These are phyloP conservation scores for Mastacembelus armatus DNA, from an alignment of 2,797 vertebrate genomes.

Conservation along the genomic window DNA sequence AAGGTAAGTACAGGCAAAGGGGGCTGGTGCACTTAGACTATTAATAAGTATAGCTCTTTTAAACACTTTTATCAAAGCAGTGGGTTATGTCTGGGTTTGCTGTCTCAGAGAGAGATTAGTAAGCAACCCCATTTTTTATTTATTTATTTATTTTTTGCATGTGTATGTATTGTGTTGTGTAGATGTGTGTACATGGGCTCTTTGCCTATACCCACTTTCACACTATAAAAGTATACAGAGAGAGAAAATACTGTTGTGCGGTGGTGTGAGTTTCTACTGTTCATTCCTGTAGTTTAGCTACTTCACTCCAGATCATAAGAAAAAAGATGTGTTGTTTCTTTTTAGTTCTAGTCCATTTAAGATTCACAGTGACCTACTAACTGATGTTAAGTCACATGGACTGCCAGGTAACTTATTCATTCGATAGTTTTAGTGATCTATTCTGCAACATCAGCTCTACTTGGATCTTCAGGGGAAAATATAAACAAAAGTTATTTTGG, in stretches of 20 bases:
- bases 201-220: conserved; percentile 12
- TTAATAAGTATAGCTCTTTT: conserved; percentile 63
- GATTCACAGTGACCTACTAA: conserved; percentile 25
- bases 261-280: too few relatives aligned
- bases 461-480: not conserved
- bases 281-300: conserved; percentile 6
- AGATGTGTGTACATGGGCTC: conserved; percentile 2
- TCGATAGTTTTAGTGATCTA: conserved; percentile 19
- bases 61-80: conserved; percentile 54
- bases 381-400: conserved; percentile 16
- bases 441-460: conserved; percentile 12
- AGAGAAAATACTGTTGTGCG: not conserved
- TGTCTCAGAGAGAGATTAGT: conserved; percentile 30
- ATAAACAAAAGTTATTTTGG: conserved; percentile 21
- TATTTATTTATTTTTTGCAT: conserved; percentile 30
- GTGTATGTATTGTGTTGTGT: too few relatives aligned
- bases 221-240: too few relatives aligned
- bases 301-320: not conserved
- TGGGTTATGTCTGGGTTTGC: conserved; percentile 24
- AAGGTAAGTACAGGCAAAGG: conserved; percentile 46
- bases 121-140: conserved; percentile 16
- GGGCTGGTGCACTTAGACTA: conserved; percentile 35
- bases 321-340: conserved; percentile 24
- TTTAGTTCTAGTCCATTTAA: conserved; percentile 18
- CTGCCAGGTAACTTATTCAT: conserved; percentile 24